Base-by-base conservation (phyloP, 2,797 vertebrate genomes). In the Tapera naevia region DNA sequence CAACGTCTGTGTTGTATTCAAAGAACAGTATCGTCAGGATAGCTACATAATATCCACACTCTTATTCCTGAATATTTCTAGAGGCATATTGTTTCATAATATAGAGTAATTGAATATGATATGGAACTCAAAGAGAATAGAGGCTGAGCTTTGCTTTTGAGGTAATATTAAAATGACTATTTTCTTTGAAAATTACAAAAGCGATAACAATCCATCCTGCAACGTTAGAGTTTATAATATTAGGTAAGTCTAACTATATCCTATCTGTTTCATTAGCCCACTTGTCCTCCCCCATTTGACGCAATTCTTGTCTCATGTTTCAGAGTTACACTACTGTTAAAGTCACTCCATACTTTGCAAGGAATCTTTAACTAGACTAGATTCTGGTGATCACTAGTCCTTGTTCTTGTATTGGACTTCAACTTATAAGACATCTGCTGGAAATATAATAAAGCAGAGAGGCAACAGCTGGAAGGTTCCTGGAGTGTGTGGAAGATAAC, bases 181-280 rank as follows among this genome's bases (percentile, higher is more conserved):
- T 33, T 64, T 46, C 2, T 37, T 64, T 71, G 30, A 72, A 87
- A 64, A 79, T 58, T 82, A 45, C 8, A 15, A 66, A 74, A 58
- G 13, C 33, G 4, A 33, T 4, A 28, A 2, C 21, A 61, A 67
- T 33, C 25, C 6, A 41, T 35, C 35, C 17, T 0, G 0, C 7
- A 60, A 4, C 25, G 35, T 0, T 60, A 33, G 13, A 35, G 13
- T 2, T 1, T 70, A 13, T 43, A 45, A 89, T 89, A 23, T 62
- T 28, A 62, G 33, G 9, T 48, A 76, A 67, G 9, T 3, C 22
- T 51, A 39, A 53, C 22, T 23, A 35, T 48, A 71, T 17, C 18
- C 32, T 62, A 58, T 39, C 14, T 33, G 5, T 65, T 84, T 69
- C 16, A 21, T 76, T 69, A 67, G 7, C 5, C 32, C 32, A 30